Evolutionary conservation across 2,797 vertebrate genomes (phyloP).

Genomic region (Chelmon rostratus): DNA sequence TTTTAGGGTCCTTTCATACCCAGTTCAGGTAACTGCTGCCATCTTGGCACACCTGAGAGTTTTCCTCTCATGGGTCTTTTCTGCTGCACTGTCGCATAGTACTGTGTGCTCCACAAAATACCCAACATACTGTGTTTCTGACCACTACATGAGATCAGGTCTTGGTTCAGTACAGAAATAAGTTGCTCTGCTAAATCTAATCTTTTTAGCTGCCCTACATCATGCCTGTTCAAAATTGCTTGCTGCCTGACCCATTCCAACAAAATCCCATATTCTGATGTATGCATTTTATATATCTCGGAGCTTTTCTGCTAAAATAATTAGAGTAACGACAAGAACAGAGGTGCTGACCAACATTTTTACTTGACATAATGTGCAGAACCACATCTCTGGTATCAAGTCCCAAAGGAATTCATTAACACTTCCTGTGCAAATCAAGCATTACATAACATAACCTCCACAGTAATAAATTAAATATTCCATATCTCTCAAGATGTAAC

Average conservation of each 20-base stretch:
- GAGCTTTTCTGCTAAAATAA: background rate
- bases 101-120: background rate
- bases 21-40: background rate
- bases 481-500: slow-evolving; percentile 11
- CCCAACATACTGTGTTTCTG: too few relatives aligned
- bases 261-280: background rate
- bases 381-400: slow-evolving; percentile 5
- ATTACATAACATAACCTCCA: background rate
- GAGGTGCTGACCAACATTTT: background rate
- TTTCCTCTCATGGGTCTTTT: background rate
- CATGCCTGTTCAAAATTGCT: background rate
- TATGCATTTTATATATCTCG: background rate
- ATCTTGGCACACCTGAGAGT: background rate
- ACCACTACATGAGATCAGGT: background rate
- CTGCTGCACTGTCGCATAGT: too few relatives aligned
- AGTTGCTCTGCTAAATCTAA: background rate
- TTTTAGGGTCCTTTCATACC: background rate
- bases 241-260: background rate
- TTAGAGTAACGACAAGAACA: background rate
- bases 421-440: slow-evolving; percentile 31
- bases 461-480: slow-evolving; percentile 9
- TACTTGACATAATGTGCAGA: slow-evolving; percentile 20
- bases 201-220: background rate
- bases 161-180: background rate
- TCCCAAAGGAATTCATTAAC: slow-evolving; percentile 8